A percentile compares a stretch with the other conserved stretches of the same genome.
Conservation (phyloP, 2,113 vertebrate genomes). For the Megaceryle maxima region DNA sequence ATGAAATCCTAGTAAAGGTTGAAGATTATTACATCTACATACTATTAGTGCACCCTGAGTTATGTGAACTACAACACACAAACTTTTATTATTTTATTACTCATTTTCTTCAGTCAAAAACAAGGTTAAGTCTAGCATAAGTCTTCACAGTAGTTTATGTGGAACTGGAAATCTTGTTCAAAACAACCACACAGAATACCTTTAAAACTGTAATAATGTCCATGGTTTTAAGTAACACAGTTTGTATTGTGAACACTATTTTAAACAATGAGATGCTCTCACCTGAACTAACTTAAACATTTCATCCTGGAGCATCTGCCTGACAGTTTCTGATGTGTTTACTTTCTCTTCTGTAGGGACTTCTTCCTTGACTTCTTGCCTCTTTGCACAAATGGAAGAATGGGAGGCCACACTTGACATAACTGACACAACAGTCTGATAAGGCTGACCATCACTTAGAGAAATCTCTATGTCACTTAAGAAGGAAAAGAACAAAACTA, state of each 20-base stretch:
- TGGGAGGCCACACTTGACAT: not conserved
- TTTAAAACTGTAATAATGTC: not conserved
- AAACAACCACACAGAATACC: not conserved
- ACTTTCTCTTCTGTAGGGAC: not conserved
- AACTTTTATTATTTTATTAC: not conserved
- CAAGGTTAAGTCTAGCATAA: not conserved
- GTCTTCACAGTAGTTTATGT: not conserved
- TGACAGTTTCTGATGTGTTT: constrained; percentile 66
- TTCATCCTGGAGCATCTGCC: constrained; percentile 87
- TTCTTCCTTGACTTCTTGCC: not conserved
- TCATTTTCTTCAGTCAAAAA: not conserved
- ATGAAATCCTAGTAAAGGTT: not conserved
- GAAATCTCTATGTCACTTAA: not conserved
- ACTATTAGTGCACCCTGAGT: not conserved
- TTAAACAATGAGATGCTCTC: not conserved
- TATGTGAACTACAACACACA: not conserved
- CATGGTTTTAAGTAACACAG: not conserved
- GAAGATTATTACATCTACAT: not conserved
- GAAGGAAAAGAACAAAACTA: not conserved
- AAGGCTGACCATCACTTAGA: not conserved
- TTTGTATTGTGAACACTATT: not conserved
- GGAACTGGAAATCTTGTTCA: not conserved
- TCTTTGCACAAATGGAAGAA: not conserved
- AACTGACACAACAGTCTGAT: not conserved
- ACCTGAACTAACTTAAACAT: constrained; percentile 94